Evolutionary conservation across 2,888 invertebrate species (phyloP).

Genomic region (Mylabris sibirica): DNA sequence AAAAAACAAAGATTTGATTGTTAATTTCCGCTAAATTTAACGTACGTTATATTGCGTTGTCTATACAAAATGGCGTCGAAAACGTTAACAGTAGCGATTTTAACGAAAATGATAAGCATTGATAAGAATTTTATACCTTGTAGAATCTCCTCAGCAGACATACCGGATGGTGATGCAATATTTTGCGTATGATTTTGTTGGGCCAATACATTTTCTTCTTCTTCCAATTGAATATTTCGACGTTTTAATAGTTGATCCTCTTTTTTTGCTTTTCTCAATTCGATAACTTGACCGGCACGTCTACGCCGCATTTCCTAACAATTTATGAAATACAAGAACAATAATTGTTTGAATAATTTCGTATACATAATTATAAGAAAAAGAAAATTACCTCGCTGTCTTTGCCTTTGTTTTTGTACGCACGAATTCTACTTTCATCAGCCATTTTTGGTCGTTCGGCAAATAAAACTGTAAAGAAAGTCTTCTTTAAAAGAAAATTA

Average conservation of each 20-base stretch:
- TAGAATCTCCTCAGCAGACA: constrained; percentile 77
- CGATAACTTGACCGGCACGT: constrained; percentile 87
- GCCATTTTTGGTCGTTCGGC: constrained; percentile 62
- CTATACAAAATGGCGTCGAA: too few species aligned
- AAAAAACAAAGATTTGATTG: too few species aligned
- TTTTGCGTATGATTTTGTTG: constrained; percentile 65
- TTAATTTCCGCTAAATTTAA: too few species aligned
- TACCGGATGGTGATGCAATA: constrained; percentile 57
- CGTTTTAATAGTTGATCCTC: constrained; percentile 94
- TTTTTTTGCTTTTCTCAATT: constrained; percentile 90
- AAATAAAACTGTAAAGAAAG: background rate
- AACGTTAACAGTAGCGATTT: too few species aligned
- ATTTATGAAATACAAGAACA: constrained; percentile 20
- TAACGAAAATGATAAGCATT: background rate
- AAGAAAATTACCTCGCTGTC: constrained; percentile 71
- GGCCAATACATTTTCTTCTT: constrained; percentile 63
- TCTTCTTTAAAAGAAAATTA: background rate
- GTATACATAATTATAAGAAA: constrained; percentile 11
- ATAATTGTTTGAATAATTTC: constrained; percentile 15
- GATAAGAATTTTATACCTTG: constrained; percentile 64
- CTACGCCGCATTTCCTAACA: constrained; percentile 85
- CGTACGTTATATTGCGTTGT: too few species aligned
- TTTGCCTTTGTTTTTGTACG: constrained; percentile 82
- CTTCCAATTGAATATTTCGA: constrained; percentile 76
- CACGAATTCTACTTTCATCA: constrained; percentile 71